Evolutionary conservation across 2,797 vertebrate species (phyloP), one percentile per base, ranked within the genome.

Genomic region (Galaxias olidus): DNA sequence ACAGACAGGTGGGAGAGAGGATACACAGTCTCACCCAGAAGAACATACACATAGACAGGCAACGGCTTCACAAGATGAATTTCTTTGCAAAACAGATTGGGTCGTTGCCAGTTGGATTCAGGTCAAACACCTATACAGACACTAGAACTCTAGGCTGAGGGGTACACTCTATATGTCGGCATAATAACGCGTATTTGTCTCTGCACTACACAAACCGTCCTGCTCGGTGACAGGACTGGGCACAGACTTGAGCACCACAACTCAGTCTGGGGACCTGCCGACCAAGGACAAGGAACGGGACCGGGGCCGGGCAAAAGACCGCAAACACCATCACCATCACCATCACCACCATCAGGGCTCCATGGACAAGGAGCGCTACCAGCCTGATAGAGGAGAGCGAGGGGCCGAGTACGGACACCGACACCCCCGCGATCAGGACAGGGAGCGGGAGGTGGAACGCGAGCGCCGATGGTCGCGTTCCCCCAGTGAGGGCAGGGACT

Each of bases 381-480:
- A 86, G 56, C 90, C 91, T 14, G 92, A 92, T 61, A 80, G 87
- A 60, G 85, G 90, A 15, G 91, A 93, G 65, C 80, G 89, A 62
- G 86, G 87, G 14, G 89, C 86, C 0, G 95, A 96, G 13, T 93
- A 94, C 0, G 79, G 90, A 48, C 90, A 94, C 74, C 89, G 93
- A 51, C 88, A 90, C 74, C 86, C 89, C 56, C 85, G 74, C 0
- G 88, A 65, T 19, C 10, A 43, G 9, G 45, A 67, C 52, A 12
- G 20, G 9, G 65, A 66, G 0, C 61, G 44, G 0, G 64, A 66
- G 8, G 43, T 44, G 43, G 66, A 68, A 8, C 59, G 12, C 0
- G 66, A 95, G 70, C 93, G 90, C 1, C 94, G 94, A 64, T 97
- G 95, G 95, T 96, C 96, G 1, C 92, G 95, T 66, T 98, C 96